Evolutionary conservation across 2,888 invertebrate genomes (phyloP), one percentile per base, ranked within the genome.

Genomic region (Isotomurus palustris): DNA sequence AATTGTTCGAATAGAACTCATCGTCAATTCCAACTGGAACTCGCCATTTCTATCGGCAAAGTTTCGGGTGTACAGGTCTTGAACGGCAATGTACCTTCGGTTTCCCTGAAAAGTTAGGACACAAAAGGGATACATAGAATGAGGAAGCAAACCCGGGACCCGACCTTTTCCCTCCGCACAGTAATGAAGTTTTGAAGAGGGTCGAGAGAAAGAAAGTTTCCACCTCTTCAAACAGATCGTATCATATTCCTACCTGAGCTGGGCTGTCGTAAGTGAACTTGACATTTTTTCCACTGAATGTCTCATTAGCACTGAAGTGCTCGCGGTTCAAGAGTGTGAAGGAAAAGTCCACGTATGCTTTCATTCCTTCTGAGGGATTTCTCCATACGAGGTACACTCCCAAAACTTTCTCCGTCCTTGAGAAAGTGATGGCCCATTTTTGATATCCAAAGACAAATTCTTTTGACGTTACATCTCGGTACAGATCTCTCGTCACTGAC

Each of bases 401-500:
- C 73, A 86, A 72, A 64, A 87, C 85, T 73, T 86, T 84, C 73
- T 88, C 88, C 44, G 83, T 84, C 50, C 86, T 81, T 17, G 84
- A 84, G 76, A 89, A 87, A 38, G 86, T 85, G 68, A 88, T 85
- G 24, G 86, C 86, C 88, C 88, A 89, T 75, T 84, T 81, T 74
- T 88, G 88, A 74, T 86, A 86, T 51, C 87, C 87, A 75, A 87
- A 88, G 65, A 84, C 82, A 76, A 89, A 86, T 75, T 88, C 88
- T 76, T 87, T 87, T 69, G 87, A 86, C 64, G 86, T 86, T 72
- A 87, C 85, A 76, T 88, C 88, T 59, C 87, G 82, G 74, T 87
- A 85, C 49, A 85, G 82, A 76, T 88, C 88, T 58, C 86, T 80
- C 47, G 86, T 84, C 67, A 87, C 85, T 58, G 84, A 85, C 72